Conservation (phyloP, 2,797 vertebrate species). For the Leontopithecus rosalia region DNA sequence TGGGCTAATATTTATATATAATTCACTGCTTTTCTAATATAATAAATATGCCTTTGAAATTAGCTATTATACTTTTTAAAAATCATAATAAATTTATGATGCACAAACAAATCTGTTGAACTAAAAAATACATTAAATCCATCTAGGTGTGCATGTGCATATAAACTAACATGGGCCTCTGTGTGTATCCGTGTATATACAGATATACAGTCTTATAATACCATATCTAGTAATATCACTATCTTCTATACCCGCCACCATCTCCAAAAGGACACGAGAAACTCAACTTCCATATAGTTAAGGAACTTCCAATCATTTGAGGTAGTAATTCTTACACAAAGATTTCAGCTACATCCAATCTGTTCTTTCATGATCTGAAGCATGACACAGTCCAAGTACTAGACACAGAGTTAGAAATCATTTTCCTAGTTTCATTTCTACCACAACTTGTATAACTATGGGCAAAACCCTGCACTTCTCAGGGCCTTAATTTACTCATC, state of each 20-base stretch:
- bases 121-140: not conserved
- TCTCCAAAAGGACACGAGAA: not conserved
- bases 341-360: not conserved
- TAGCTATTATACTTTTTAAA: not conserved
- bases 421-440: not conserved
- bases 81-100: not conserved
- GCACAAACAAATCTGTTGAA: not conserved
- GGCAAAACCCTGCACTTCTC: not conserved
- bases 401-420: not conserved
- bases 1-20: not conserved
- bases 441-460: not conserved
- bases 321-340: not conserved
- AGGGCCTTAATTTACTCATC: not conserved
- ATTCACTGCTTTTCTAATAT: not conserved
- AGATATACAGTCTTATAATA: not conserved
- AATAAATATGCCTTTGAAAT: not conserved
- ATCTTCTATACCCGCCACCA: not conserved
- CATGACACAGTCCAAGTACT: not conserved
- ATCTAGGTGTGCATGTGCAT: not conserved
- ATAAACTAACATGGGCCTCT: not conserved
- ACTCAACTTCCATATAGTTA: not conserved
- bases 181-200: not conserved
- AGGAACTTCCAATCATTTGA: not conserved
- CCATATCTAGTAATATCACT: not conserved
- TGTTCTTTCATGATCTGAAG: not conserved